Evolutionary conservation across 2,113 vertebrate genomes (phyloP).

Genomic region (Salvelinus sp.): DNA sequence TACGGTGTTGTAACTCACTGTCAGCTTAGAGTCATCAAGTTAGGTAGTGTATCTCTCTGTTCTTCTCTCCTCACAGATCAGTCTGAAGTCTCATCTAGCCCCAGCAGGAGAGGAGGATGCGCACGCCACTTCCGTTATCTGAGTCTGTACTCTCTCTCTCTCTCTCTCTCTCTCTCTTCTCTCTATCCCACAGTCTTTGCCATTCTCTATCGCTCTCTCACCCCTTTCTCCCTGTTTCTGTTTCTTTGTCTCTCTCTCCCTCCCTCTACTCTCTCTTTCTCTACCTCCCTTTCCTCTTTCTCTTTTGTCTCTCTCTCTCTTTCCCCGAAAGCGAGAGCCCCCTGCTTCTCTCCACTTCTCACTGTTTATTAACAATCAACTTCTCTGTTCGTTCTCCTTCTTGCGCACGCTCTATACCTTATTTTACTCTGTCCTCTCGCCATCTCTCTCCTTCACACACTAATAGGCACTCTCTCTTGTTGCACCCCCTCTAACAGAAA

Average conservation of each 20-base stretch:
- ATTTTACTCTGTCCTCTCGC: background rate
- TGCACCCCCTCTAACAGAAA: background rate
- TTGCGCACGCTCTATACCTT: conserved; percentile 3
- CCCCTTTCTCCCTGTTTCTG: background rate
- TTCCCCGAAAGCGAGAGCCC: background rate
- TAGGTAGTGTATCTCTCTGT: conserved; percentile 27
- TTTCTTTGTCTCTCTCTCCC: background rate
- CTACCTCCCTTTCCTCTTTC: background rate
- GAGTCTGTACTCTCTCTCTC: conserved; percentile 4
- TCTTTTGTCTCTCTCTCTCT: background rate
- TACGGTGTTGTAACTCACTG: background rate
- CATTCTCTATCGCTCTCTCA: no score
- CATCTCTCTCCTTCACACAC: background rate
- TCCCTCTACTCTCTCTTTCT: conserved; percentile 4
- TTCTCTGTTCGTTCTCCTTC: conserved; percentile 18
- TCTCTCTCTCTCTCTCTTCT: conserved; percentile 14
- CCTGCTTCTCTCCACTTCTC: conserved; percentile 10
- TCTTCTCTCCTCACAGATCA: conserved; percentile 14
- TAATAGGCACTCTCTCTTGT: background rate
- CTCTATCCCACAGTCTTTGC: conserved; percentile 1
- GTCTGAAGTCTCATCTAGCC: conserved; percentile 38
- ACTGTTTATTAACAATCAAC: background rate
- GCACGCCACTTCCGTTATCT: conserved; percentile 35
- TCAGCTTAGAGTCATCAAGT: conserved; percentile 20
- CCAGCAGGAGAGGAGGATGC: conserved; percentile 7